Percentiles rank a stretch among this genome's conserved stretches.
These are phyloP conservation scores for Drosophila quasianomalipes DNA, from an alignment of 2,888 invertebrate genomes.

Conservation along the genomic window DNA sequence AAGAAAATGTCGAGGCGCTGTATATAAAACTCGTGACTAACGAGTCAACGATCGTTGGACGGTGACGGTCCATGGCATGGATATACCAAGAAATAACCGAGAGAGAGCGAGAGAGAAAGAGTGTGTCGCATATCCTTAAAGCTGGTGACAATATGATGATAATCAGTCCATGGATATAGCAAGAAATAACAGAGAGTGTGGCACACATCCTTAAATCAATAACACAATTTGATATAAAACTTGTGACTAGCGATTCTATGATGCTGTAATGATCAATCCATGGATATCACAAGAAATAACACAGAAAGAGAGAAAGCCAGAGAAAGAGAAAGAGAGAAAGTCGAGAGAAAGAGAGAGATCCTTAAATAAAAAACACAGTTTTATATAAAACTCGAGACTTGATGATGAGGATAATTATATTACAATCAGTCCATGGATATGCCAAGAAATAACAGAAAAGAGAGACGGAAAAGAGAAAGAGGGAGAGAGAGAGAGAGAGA, in stretches of 20 bases:
- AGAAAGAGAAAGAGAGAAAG: no score
- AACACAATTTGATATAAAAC: neutral
- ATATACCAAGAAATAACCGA: no score
- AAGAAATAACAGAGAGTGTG: no score
- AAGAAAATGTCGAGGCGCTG: conserved; percentile 40
- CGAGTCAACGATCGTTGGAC: conserved; percentile 55
- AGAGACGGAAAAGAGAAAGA: neutral
- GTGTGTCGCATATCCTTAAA: no score
- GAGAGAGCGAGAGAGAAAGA: neutral
- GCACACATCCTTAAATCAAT: neutral
- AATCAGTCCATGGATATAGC: no score
- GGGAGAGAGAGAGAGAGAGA: neutral
- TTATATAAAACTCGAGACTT: neutral
- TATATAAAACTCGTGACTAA: conserved; percentile 71
- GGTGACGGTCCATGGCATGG: neutral
- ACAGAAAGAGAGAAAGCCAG: neutral
- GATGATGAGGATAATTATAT: neutral
- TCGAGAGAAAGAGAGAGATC: neutral
- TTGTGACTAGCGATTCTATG: neutral
- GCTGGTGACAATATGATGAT: neutral
- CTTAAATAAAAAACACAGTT: neutral
- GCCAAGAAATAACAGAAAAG: neutral
- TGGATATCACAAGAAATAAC: no score
- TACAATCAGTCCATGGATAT: neutral
- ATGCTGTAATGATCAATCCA: no score